Base-by-base conservation (phyloP, 2,113 vertebrate genomes). In the Hippocampus comes region DNA sequence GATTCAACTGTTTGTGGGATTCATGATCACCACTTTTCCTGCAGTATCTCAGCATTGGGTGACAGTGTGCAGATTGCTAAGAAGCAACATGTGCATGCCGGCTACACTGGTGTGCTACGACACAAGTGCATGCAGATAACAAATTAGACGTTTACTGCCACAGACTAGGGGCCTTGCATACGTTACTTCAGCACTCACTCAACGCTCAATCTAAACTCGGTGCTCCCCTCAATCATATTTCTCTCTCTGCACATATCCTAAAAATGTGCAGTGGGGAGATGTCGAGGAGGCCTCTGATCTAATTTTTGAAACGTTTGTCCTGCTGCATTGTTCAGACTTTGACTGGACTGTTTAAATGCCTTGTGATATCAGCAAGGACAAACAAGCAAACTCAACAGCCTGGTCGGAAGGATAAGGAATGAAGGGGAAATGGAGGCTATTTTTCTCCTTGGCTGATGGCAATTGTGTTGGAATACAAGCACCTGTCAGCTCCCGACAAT, bases 391-490 rank as follows among this genome's bases (percentile, higher is more conserved):
- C 17, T 77, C 74, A 75, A 64, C 72, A 27, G 88, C 77, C 82
- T 86, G 87, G 59, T 69, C 70, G 70, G 59, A 71, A 87, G 89
- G 88, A 87, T 89, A 89, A 88, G 86, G 86, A 79, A 69, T 64
- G 70, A 75, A 77, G 82, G 73, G 88, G 87, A 87, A 87, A 71
- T 72, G 61, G 78, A 78, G 74, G 81, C 85, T 75, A 89, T 92
- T 89, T 86, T 90, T 87, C 82, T 88, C 73, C 70, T 25, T 2
- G 75, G 76, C 78, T 83, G 85, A 89, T 80, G 53, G 85, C 86
- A 87, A 90, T 88, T 86, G 83, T 86, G 82, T 85, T 75, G 83
- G 86, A 90, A 90, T 48, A 66, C 86, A 86, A 90, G 86, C 88
- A 89, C 86, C 89, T 87, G 87, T 87, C 87, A 82, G 63, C 78